phyloP scores from a whole-genome alignment of 1,140 invertebrate genomes.

The Frieseomelitta varia region DNA sequence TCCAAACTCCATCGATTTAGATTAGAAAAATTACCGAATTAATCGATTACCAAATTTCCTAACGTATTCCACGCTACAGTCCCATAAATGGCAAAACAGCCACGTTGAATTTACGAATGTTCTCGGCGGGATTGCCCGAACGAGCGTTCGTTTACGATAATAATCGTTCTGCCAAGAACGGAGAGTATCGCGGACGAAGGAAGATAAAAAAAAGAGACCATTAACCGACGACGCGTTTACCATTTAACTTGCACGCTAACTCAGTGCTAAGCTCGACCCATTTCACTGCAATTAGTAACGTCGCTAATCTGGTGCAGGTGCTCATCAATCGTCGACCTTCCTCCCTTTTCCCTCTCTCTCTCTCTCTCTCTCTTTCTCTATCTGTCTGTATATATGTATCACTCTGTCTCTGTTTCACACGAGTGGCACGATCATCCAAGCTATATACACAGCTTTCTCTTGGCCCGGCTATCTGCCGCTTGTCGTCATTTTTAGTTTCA shows the following conservation, averaged over 20 bases:
- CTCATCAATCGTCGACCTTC: constrained; percentile 67
- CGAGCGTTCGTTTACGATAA: constrained; percentile 30
- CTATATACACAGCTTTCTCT: constrained; percentile 25
- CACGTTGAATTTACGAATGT: constrained; percentile 3
- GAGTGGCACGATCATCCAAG: constrained; percentile 26
- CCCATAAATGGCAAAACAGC: background rate
- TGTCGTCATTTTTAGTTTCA: constrained; percentile 54
- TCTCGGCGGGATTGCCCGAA: background rate
- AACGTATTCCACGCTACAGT: background rate
- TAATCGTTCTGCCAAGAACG: constrained; percentile 26
- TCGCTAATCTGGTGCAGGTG: constrained; percentile 71
- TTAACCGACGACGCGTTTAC: constrained; percentile 44
- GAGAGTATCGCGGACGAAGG: constrained; percentile 1
- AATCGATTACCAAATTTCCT: background rate
- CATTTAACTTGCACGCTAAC: constrained; percentile 57
- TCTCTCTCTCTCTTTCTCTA: background rate
- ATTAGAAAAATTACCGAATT: no score
- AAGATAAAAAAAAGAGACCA: constrained; percentile 29
- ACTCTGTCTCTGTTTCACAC: no score
- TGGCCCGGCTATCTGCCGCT: constrained; percentile 26
- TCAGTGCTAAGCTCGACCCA: constrained; percentile 63
- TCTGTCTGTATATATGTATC: no score
- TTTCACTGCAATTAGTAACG: constrained; percentile 70
- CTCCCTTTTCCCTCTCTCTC: background rate
- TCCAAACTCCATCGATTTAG: no score